Evolutionary conservation across 2,797 vertebrate species (phyloP), one percentile per base, ranked within the genome.

Genomic region (Australoheros facetus): DNA sequence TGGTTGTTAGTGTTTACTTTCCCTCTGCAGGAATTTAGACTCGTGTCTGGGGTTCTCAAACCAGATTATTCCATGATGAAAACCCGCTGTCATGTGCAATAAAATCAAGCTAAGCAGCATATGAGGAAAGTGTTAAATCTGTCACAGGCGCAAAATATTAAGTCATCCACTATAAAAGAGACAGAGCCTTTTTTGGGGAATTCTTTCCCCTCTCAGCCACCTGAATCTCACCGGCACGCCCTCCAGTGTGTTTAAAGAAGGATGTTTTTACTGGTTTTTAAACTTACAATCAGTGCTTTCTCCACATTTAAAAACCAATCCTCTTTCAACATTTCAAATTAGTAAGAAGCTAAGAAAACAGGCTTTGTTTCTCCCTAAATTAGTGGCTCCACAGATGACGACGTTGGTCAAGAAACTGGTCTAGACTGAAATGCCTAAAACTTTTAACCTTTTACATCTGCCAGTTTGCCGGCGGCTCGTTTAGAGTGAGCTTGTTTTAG

Each of bases 1-100:
- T 57, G 79, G 73, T 85, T 79, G 86, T 82, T 73, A n/a, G 21
- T 88, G 91, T 92, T 88, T 90, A 90, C 90, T 82, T 88, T 89
- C 78, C 80, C 82, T 12, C 21, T 0, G 19, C 59, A 80, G 86
- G 92, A 88, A 92, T 92, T 85, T 69, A 81, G 85, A 76, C 79
- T 42, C 26, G 71, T 69, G 77, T 81, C 79, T 78, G 73, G 56
- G 77, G 79, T 89, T 87, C 84, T 87, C 80, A 73, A 86, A 82
- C 80, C 87, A 85, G 77, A 90, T 85, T 83, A 83, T 88, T 91
- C 85, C 83, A 72, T 86, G 82, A 91, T 85, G 82, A 88, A 86
- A 88, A 90, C 75, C 5, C 5, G 12, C 81, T 76, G 86, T 91
- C 89, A 78, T 77, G 57, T 53, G 21, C 80, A 58, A 86, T 90